Base-by-base conservation (phyloP, 2,888 invertebrate species). In the Synanthedon formicaeformis region DNA sequence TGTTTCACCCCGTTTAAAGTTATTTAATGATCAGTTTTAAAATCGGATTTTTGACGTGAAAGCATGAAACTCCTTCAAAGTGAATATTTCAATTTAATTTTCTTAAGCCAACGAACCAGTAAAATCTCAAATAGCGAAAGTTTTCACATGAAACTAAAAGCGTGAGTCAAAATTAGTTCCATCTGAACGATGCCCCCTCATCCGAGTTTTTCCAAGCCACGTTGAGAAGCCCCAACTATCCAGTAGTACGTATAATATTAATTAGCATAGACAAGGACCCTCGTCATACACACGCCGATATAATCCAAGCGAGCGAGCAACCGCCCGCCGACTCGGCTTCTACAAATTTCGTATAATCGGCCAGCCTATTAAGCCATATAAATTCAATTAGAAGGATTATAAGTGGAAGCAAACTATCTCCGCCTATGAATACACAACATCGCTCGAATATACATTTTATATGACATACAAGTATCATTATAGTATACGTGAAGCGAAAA, bases 341-440 rank as follows among this genome's bases (percentile, higher is more conserved):
- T 65, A 59, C 67, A 62, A 62, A 65, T 65, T 61, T 65, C 63
- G 63, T 71, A 65, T 73, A 71, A 75, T 73, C 73, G 70, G 70
- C 64, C 48, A 12, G 51, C n/a, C 66, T 67, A 70, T 69, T 72
- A 71, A 73, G 66, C 70, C 71, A 60, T 67, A 66, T 67, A 66
- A 73, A 76, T 75, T 73, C 70, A 73, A 78, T 78, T 75, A 76
- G 63, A 58, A 58, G 60, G 66, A 67, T 67, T 60, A 59, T 54
- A 60, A 52, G 57, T 57, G 55, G 50, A 53, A 54, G 48, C 54
- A 53, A 34, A 34, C 34, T 34, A 34, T 34, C 34, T 34, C 34
- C 34, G 34, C 34, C 34, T 34, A 34, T 34, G 34, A 34, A 34
- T 3, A 34, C 34, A 34, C 6, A 34, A 34, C 34, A 1, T 34